Conservation (phyloP, 2,797 vertebrate species). For the Malurus splendens region DNA sequence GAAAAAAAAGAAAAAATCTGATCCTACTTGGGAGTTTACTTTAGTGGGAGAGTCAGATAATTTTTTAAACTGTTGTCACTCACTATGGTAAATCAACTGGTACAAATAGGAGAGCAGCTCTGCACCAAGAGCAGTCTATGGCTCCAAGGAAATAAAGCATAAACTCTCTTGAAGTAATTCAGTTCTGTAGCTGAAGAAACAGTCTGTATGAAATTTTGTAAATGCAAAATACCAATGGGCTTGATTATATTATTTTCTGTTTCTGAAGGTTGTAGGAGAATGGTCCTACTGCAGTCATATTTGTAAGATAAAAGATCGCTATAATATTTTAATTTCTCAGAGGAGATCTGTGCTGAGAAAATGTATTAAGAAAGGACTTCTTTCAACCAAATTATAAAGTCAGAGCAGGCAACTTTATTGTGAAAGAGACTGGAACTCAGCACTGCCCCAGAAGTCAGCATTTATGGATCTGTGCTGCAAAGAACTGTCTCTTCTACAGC, state of each 20-base stretch:
- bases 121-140: not conserved
- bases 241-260: slow-evolving; percentile 1
- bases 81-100: not conserved
- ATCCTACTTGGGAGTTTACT: not conserved
- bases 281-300: not conserved
- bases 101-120: not conserved
- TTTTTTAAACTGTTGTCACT: not conserved
- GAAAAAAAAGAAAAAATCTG: not conserved
- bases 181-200: not conserved
- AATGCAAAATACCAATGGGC: not conserved
- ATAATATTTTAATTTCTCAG: slow-evolving; percentile 50
- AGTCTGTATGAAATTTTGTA: not conserved
- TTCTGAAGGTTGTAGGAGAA: not conserved
- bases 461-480: slow-evolving; percentile 39
- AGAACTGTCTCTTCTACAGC: slow-evolving; percentile 44
- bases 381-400: slow-evolving; percentile 26
- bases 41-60: not conserved
- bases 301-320: slow-evolving; percentile 4
- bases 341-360: slow-evolving; percentile 29
- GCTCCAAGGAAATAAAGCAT: not conserved
- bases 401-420: slow-evolving; percentile 15
- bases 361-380: slow-evolving; percentile 8
- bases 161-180: not conserved
- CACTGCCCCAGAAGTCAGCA: slow-evolving; percentile 34
- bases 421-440: slow-evolving; percentile 6